Percentiles rank a stretch among this genome's conserved stretches.
These are phyloP conservation scores for Trissolcus japonicus DNA, from an alignment of 2,888 invertebrate genomes.

Conservation along the genomic window DNA sequence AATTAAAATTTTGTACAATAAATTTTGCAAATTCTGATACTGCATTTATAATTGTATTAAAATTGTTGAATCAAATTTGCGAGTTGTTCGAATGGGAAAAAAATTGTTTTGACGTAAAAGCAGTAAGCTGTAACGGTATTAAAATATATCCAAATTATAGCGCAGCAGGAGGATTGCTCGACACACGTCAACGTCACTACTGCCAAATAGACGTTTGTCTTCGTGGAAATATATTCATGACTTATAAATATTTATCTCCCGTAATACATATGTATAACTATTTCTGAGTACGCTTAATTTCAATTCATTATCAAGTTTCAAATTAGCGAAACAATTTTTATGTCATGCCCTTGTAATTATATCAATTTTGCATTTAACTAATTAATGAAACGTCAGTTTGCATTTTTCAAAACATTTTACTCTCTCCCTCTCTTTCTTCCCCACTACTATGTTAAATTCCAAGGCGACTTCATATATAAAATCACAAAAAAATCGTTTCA, in stretches of 20 bases:
- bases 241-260: slow-evolving; percentile 54
- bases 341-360: slow-evolving; percentile 41
- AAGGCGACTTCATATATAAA: too few relatives aligned
- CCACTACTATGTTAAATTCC: too few relatives aligned
- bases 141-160: slow-evolving; percentile 67
- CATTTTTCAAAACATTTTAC: slow-evolving; percentile 22
- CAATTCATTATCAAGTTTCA: slow-evolving; percentile 50
- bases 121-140: slow-evolving; percentile 1
- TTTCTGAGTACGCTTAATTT: slow-evolving; percentile 37
- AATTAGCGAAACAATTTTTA: slow-evolving; percentile 52
- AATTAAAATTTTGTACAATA: not conserved
- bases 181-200: slow-evolving; percentile 75
- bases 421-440: too few relatives aligned
- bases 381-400: slow-evolving; percentile 48
- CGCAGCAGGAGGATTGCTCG: slow-evolving; percentile 75
- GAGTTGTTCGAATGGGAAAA: not conserved
- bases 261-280: slow-evolving; percentile 53
- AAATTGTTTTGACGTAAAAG: slow-evolving; percentile 6
- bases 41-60: not conserved
- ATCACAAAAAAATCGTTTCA: too few relatives aligned
- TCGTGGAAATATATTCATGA: slow-evolving; percentile 56
- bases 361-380: slow-evolving; percentile 53
- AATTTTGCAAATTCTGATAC: not conserved
- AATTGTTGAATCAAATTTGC: slow-evolving; percentile 5
- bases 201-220: slow-evolving; percentile 66